Base-by-base conservation (phyloP, 2,888 invertebrate species). In the Morinoia aosen region DNA sequence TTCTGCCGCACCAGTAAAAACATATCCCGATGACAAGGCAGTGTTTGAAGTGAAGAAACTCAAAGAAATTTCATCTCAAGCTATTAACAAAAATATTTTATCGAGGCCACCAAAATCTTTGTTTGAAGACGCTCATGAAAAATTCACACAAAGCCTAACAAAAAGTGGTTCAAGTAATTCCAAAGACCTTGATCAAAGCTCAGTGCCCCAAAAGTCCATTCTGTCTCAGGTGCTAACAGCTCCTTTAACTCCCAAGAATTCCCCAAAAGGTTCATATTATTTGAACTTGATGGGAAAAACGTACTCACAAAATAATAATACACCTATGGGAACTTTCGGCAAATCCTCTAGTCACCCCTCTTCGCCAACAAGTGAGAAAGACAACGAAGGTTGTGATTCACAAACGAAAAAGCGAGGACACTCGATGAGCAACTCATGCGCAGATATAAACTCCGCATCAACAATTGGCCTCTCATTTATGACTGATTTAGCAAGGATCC, bases 171-270 rank as follows among this genome's bases (percentile, higher is more conserved):
- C 56, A 64, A 95, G 48, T 57, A 58, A 56, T 58, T 94, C 95
- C 48, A 95, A 61, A n/a, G 40, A 95, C 33, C 11, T 11, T 14
- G 48, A 93, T 93, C 57, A 56, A 93, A 57, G n/a, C n/a, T 3
- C 57, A 8, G 12, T 56, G 11, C 19, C 48, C 10, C 58, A 95
- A 61, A 95, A 95, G 40, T 96, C 96, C 39, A 96, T 96, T 91
- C 40, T 96, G 93, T 96, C 96, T 0, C 96, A 95, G 93, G 96
- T 95, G 40, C 95, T 96, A 94, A 96, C 95, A 88, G 96, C 96
- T 56, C 96, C 96, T 3, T 95, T 95, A 58, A 95, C 95, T 39
- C 96, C 96, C 14, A 95, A 95, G 40, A 95, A 48, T 64, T 40
- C 95, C 0, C 39, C 40, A 7, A 95, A 95, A 48, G 58, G 61